These are phyloP conservation scores for Heliothis subflexa DNA, from an alignment of 1,140 invertebrate genomes.

Conservation along the genomic window DNA sequence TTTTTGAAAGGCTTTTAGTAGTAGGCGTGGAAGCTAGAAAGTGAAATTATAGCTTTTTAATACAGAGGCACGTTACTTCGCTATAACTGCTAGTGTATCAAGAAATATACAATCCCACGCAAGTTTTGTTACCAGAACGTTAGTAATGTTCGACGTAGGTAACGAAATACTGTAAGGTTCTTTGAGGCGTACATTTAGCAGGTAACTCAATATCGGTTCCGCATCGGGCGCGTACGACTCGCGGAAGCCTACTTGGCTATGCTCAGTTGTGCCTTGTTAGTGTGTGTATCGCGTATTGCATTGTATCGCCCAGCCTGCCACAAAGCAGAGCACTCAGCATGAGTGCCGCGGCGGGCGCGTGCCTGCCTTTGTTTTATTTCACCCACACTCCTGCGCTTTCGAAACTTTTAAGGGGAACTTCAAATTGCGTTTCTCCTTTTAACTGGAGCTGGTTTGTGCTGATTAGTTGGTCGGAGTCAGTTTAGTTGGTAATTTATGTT, in stretches of 20 bases:
- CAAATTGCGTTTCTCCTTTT: slow-evolving; percentile 78
- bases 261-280: slow-evolving; percentile 48
- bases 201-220: slow-evolving; percentile 53
- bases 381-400: slow-evolving; percentile 80
- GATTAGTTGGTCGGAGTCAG: slow-evolving; percentile 66
- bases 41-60: no score
- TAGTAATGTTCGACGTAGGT: background rate
- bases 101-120: background rate
- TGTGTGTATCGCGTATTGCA: slow-evolving; percentile 69
- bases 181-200: slow-evolving; percentile 16
- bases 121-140: background rate
- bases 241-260: slow-evolving; percentile 51
- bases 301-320: slow-evolving; percentile 78
- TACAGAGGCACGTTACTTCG: no score
- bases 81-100: background rate
- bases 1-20: background rate
- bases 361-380: slow-evolving; percentile 83
- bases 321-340: slow-evolving; percentile 84
- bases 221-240: slow-evolving; percentile 16
- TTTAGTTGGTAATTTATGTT: slow-evolving; percentile 45
- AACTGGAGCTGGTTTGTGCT: slow-evolving; percentile 67
- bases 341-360: slow-evolving; percentile 79
- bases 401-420: slow-evolving; percentile 82
- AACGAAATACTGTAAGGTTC: slow-evolving; percentile 15
- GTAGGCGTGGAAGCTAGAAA: no score